phyloP scores from a whole-genome alignment of 1,140 invertebrate species.

The Drosophila sulfurigaster region DNA sequence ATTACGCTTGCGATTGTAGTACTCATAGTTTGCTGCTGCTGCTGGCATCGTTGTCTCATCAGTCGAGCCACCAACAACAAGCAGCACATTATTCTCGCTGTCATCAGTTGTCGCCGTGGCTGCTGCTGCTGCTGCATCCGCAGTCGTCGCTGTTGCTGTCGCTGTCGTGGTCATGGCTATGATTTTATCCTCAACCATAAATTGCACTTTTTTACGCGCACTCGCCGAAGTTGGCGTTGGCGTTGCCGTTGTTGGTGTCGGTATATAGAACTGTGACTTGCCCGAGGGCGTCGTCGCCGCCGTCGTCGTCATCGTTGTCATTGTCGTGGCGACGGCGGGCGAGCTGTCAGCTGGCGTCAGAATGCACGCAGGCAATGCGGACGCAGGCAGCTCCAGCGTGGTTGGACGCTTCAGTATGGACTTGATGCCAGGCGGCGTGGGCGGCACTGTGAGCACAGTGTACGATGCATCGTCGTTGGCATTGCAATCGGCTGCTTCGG shows the following conservation, averaged over 20 bases:
- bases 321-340: slow-evolving; percentile 1
- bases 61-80: slow-evolving; percentile 29
- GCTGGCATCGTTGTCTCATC: slow-evolving; percentile 45
- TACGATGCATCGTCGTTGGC: slow-evolving; percentile 26
- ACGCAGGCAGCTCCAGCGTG: slow-evolving; percentile 57
- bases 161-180: slow-evolving; percentile 60
- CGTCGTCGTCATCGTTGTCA: slow-evolving; percentile 6
- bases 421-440: slow-evolving; percentile 85
- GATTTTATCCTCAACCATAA: slow-evolving; percentile 87
- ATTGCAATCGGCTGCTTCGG: slow-evolving; percentile 3
- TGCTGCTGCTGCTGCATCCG: slow-evolving; percentile 5
- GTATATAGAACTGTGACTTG: slow-evolving; percentile 89
- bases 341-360: slow-evolving; percentile 22
- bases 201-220: slow-evolving; percentile 87
- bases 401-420: slow-evolving; percentile 89
- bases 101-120: slow-evolving; percentile 70
- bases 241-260: slow-evolving; percentile 85
- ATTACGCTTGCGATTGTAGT: slow-evolving; percentile 78
- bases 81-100: slow-evolving; percentile 46
- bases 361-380: slow-evolving; percentile 3
- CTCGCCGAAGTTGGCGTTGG: slow-evolving; percentile 47
- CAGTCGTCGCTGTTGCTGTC: slow-evolving; percentile 32
- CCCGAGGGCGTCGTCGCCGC: slow-evolving; percentile 73
- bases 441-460: slow-evolving; percentile 69
- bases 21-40: slow-evolving; percentile 73